These are phyloP conservation scores for Sander vitreus DNA, from an alignment of 2,113 vertebrate genomes.

Conservation along the genomic window DNA sequence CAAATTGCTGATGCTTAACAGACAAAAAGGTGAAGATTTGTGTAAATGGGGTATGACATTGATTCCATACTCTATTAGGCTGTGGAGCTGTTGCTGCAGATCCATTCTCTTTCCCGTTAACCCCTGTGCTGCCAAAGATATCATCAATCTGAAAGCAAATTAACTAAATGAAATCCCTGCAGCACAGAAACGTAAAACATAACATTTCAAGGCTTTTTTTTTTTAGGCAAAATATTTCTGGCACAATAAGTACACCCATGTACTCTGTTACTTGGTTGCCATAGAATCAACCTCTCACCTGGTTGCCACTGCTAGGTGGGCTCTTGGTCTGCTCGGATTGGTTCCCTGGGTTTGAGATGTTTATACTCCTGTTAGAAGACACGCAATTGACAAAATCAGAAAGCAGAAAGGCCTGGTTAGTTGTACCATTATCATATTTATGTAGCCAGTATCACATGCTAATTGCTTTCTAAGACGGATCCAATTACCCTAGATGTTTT, in stretches of 20 bases:
- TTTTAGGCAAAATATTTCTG: not conserved
- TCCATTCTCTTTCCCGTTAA: conserved; percentile 90
- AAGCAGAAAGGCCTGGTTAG: not conserved
- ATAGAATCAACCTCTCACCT: conserved; percentile 82
- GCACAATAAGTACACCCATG: not conserved
- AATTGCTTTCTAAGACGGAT: conserved; percentile 5
- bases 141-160: conserved; percentile 87
- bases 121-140: conserved; percentile 87
- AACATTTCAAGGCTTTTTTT: not conserved
- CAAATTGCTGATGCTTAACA: not conserved
- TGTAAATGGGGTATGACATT: not conserved
- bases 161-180: not conserved
- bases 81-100: conserved; percentile 79
- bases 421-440: conserved; percentile 24
- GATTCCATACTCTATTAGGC: conserved; percentile 86
- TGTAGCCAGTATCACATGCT: not conserved
- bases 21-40: not conserved
- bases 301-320: conserved; percentile 81
- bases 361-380: conserved; percentile 82
- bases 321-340: conserved; percentile 87
- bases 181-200: not conserved
- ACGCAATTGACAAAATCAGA: conserved; percentile 3
- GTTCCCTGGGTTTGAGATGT: conserved; percentile 89
- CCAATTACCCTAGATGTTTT: not conserved
- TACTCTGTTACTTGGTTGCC: not conserved